Evolutionary conservation across 2,797 vertebrate genomes (phyloP).

Genomic region (Strix occidentalis): DNA sequence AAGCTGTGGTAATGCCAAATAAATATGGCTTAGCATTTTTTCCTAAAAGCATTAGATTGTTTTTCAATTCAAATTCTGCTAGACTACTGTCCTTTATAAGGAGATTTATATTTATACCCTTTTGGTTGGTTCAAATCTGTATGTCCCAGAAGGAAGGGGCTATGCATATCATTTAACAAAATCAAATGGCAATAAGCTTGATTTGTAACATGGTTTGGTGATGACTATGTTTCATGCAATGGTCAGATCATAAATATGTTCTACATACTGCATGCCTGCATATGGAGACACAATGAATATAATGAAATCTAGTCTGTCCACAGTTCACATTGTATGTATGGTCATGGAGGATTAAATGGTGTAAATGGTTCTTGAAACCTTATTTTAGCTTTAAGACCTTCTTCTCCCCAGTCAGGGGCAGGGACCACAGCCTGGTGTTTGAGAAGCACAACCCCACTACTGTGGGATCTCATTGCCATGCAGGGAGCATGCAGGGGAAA

Average conservation of each 20-base stretch:
- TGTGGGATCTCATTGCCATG: rapidly evolving
- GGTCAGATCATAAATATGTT: background rate
- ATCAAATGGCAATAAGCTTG: background rate
- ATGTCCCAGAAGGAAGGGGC: background rate
- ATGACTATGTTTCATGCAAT: background rate
- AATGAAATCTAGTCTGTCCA: background rate
- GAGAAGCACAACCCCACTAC: background rate
- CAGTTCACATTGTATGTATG: background rate
- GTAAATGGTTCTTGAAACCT: background rate
- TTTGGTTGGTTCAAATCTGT: background rate
- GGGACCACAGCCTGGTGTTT: background rate
- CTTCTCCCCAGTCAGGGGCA: background rate
- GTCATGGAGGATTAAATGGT: background rate
- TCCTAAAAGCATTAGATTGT: background rate
- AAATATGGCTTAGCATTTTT: background rate
- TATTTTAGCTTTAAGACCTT: background rate
- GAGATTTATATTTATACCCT: background rate
- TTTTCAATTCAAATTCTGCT: background rate
- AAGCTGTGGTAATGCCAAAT: background rate
- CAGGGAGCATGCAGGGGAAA: background rate
- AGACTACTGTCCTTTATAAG: background rate
- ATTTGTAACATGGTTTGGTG: background rate
- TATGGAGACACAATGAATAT: rapidly evolving
- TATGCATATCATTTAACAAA: background rate
- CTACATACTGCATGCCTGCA: background rate